Percentiles rank a stretch among this genome's conserved stretches.
phyloP scores from a whole-genome alignment of 2,888 invertebrate species.

The Nemapogon koenigi region DNA sequence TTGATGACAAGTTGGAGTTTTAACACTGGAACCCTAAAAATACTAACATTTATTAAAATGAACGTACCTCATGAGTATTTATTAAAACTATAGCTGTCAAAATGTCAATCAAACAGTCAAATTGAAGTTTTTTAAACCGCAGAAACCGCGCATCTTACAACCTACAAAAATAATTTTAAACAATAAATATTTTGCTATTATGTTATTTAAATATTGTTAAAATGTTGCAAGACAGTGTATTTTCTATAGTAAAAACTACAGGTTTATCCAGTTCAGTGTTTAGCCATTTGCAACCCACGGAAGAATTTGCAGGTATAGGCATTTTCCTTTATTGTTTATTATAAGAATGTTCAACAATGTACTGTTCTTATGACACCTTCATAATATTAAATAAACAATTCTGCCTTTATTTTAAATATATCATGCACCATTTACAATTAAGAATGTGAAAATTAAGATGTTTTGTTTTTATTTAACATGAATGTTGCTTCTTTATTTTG shows the following conservation, averaged over 20 bases:
- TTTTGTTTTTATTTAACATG: too few relatives aligned
- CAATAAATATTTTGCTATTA: neutral
- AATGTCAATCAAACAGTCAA: neutral
- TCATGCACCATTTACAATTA: too few relatives aligned
- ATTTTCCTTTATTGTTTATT: neutral
- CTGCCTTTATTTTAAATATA: too few relatives aligned
- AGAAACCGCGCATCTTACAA: neutral
- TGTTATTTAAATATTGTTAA: neutral
- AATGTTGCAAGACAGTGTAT: constrained; percentile 50
- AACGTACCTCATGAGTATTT: neutral
- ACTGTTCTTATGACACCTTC: too few relatives aligned
- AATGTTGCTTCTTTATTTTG: too few relatives aligned
- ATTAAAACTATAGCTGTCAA: constrained; percentile 3
- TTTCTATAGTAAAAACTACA: constrained; percentile 49
- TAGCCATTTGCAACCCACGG: constrained; percentile 48
- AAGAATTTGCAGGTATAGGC: constrained; percentile 36
- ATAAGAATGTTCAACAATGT: neutral
- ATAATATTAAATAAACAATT: too few relatives aligned
- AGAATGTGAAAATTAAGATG: too few relatives aligned
- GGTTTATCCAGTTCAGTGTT: constrained; percentile 54
- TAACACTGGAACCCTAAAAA: too few relatives aligned
- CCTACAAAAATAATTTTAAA: constrained; percentile 5
- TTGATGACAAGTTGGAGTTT: too few relatives aligned
- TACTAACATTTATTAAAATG: too few relatives aligned
- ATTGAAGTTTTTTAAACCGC: neutral